These are phyloP conservation scores for Xerus inauris DNA, from an alignment of 2,113 vertebrate genomes.

Conservation along the genomic window DNA sequence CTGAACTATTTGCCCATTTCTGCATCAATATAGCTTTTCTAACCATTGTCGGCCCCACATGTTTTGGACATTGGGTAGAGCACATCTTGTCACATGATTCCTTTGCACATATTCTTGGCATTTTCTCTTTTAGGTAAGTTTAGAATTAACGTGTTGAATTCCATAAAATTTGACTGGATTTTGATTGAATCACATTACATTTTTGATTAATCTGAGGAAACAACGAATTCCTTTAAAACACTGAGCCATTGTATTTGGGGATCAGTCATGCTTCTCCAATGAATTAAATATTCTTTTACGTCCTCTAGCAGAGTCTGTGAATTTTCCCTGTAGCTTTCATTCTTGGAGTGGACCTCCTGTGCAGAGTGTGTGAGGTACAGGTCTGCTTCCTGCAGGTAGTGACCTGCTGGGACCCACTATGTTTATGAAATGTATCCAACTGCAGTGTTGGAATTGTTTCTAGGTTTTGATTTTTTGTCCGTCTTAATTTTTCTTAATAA, in stretches of 20 bases:
- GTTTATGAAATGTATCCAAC: background rate
- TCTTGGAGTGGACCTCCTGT: background rate
- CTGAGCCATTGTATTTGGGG: background rate
- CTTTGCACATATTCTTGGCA: background rate
- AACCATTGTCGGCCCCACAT: background rate
- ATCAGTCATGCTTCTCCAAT: constrained; percentile 28
- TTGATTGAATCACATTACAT: constrained; percentile 28
- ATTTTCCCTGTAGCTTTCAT: background rate
- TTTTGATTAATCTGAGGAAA: constrained; percentile 35
- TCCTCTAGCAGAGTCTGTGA: background rate
- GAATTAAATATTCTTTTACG: constrained; percentile 35
- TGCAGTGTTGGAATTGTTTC: background rate
- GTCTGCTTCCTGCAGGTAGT: background rate
- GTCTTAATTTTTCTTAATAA: background rate
- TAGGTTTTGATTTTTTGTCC: background rate
- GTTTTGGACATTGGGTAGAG: background rate
- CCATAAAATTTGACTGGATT: constrained; percentile 1
- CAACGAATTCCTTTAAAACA: constrained; percentile 30
- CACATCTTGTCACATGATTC: background rate
- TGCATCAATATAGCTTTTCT: background rate
- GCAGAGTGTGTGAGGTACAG: background rate
- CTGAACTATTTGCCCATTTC: background rate
- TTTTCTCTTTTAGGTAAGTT: background rate
- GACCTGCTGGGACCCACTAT: background rate
- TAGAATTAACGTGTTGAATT: background rate